These are phyloP conservation scores for Falco concolor DNA, from an alignment of 2,797 vertebrate species.

Conservation along the genomic window DNA sequence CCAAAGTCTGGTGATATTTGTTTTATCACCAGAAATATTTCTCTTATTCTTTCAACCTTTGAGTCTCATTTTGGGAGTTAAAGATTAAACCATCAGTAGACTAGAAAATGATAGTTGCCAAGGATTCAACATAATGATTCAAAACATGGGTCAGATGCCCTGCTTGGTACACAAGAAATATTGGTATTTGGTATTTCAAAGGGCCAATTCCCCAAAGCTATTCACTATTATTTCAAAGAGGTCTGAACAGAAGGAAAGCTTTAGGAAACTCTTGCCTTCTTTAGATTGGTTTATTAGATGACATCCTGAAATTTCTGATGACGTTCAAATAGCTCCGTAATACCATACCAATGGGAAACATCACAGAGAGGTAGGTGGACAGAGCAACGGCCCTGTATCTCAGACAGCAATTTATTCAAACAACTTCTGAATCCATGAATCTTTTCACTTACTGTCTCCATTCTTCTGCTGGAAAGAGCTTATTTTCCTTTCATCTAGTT, in stretches of 20 bases:
- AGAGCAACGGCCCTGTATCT: neutral
- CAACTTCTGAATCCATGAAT: neutral
- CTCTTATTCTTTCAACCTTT: neutral
- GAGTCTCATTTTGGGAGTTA: neutral
- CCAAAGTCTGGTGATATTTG: neutral
- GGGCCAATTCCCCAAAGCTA: neutral
- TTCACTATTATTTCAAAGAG: neutral
- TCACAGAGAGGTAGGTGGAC: neutral
- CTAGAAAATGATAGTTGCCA: neutral
- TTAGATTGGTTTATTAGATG: neutral
- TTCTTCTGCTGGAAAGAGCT: neutral
- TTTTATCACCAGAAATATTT: neutral
- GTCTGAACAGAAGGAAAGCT: neutral
- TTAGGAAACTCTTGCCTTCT: neutral
- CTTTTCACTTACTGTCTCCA: neutral
- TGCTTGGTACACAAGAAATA: neutral
- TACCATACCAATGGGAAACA: neutral
- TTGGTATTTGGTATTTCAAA: neutral
- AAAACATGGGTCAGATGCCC: neutral
- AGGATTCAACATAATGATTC: neutral
- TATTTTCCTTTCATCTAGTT: neutral
- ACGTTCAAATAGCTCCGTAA: neutral
- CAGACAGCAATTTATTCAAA: neutral
- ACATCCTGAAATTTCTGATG: neutral
- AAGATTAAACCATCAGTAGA: neutral